Evolutionary conservation across 2,113 vertebrate genomes (phyloP).

Genomic region (Ammodytes marinus): DNA sequence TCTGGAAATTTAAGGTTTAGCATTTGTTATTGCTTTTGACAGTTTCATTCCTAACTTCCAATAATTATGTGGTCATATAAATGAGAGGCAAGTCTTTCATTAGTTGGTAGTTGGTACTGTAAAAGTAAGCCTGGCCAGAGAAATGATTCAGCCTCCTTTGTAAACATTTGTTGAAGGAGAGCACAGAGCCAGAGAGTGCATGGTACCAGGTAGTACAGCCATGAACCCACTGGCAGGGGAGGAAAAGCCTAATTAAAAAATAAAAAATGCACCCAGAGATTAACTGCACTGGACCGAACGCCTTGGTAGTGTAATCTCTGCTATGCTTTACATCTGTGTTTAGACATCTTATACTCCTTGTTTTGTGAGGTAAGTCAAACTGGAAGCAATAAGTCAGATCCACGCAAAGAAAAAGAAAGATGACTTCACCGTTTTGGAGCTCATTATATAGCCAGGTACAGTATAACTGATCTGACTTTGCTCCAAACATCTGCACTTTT

Average conservation of each 20-base stretch:
- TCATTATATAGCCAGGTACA: constrained; percentile 58
- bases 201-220: constrained; percentile 81
- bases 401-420: constrained; percentile 18
- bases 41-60: constrained; percentile 27
- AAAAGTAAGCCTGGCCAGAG: constrained; percentile 26
- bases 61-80: constrained; percentile 40
- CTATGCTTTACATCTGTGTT: constrained; percentile 37
- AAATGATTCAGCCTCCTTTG: constrained; percentile 60
- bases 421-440: constrained; percentile 53
- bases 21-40: constrained; percentile 30
- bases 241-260: constrained; percentile 70
- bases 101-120: constrained; percentile 34
- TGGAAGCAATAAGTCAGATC: constrained; percentile 49
- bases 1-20: not conserved
- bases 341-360: constrained; percentile 23
- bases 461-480: constrained; percentile 65
- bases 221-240: constrained; percentile 62
- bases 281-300: constrained; percentile 51
- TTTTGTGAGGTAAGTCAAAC: constrained; percentile 45
- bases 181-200: constrained; percentile 58
- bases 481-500: constrained; percentile 81
- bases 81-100: constrained; percentile 27
- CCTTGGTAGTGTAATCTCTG: constrained; percentile 41
- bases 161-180: constrained; percentile 68
- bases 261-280: constrained; percentile 40